Conservation (phyloP, 2,888 invertebrate genomes). For the Acanthosoma haemorrhoidale region DNA sequence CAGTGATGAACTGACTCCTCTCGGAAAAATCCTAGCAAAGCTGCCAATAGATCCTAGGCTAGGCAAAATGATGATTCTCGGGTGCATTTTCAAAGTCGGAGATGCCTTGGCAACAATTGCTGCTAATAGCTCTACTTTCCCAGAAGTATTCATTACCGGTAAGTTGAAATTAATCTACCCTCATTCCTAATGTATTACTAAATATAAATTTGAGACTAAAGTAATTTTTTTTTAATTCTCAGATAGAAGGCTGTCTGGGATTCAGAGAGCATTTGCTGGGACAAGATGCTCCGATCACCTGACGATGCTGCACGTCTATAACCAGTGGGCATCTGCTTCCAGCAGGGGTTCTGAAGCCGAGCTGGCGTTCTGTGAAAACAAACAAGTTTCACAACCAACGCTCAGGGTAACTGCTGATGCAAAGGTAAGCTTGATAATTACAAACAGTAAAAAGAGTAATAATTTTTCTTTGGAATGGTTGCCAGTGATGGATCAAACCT, state of each 20-base stretch:
- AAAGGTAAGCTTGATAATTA: too few relatives aligned
- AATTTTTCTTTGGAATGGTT: neutral
- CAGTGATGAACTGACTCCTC: constrained; percentile 82
- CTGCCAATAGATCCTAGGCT: constrained; percentile 92
- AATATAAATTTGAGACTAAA: neutral
- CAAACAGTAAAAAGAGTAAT: neutral
- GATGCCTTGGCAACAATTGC: constrained; percentile 91
- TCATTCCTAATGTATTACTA: neutral
- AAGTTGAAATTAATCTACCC: constrained; percentile 49
- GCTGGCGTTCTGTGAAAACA: constrained; percentile 81
- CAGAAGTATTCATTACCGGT: constrained; percentile 85
- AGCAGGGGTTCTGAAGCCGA: constrained; percentile 62
- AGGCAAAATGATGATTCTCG: constrained; percentile 96
- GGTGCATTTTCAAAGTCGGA: constrained; percentile 83
- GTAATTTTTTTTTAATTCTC: neutral
- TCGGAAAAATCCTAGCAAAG: constrained; percentile 88
- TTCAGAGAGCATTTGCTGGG: constrained; percentile 82
- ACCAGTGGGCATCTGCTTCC: constrained; percentile 56
- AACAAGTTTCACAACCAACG: constrained; percentile 82
- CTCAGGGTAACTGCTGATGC: constrained; percentile 89
- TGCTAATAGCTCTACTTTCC: constrained; percentile 90
- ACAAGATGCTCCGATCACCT: constrained; percentile 89
- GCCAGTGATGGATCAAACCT: too few relatives aligned
- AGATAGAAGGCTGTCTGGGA: constrained; percentile 67
- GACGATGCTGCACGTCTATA: constrained; percentile 87